Evolutionary conservation across 1,140 invertebrate species (phyloP), one percentile per base, ranked within the genome.

Genomic region (Amyelois transitella): DNA sequence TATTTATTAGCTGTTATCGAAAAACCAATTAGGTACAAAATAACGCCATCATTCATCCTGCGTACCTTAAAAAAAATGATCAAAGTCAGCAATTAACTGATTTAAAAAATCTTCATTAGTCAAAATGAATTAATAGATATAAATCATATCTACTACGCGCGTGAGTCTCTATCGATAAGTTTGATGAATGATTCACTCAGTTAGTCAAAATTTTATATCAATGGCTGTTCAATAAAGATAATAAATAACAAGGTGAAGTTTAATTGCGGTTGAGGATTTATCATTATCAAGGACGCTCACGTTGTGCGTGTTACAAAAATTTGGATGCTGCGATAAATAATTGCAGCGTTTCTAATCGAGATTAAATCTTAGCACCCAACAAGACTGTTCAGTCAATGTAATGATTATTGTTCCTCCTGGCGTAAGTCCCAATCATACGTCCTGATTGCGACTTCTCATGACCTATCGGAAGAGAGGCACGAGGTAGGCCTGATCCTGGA

Each of bases 261-360:
- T 77, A 68, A 77, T 74, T 64, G 66, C 56, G 45, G 54, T 62
- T 43, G 49, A 55, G 58, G 38, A 66, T 64, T 60, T 55, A 56
- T 53, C 53, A 49, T 43, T 58, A 51, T 44, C 65, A 72, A 72
- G 60, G 72, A 69, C 58, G 55, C 65, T 76, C 72, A 76, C 69
- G 77, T 62, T 61, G 52, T 66, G 65, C 77, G 72, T 80, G 75
- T 62, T 64, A 61, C 54, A 69, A 49, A 64, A 57, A 72, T 72
- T 72, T 59, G 54, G 59, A 56, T 61, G 52, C 44, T 45, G 51
- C 58, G 65, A 51, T 62, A 63, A 61, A 68, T n/a, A n/a, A n/a
- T n/a, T n/a, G n/a, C n/a, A n/a, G n/a, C n/a, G n/a, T n/a, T n/a
- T n/a, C n/a, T n/a, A n/a, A n/a, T n/a, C n/a, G n/a, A n/a, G n/a